Evolutionary conservation across 2,113 vertebrate genomes (phyloP), one percentile per base, ranked within the genome.

Genomic region (Sceloporus tristichus): DNA sequence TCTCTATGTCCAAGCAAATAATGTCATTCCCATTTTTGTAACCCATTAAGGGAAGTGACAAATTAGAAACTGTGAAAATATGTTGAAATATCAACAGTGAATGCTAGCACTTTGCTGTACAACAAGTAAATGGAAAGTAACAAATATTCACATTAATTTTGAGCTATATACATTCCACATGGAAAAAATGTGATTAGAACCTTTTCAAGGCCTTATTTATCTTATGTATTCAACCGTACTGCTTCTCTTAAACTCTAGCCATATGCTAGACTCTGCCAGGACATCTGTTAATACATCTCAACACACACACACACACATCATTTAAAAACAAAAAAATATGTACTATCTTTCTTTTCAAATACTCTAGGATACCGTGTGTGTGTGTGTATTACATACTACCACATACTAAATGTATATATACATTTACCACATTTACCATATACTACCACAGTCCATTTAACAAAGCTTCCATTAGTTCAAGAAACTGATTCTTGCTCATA

Each of bases 161-260:
- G 62, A 94, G 34, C 87, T 95, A 78, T 85, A 62, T 79, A 92
- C 86, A 87, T 88, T 82, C 92, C 90, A 94, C 91, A 89, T 91
- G 91, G 80, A 87, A 91, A 87, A 91, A 87, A 92, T 91, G 88
- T 93, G 88, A 94, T 92, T 94, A 88, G 23, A 13, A n/a, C 81
- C 86, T 93, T 94, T 91, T 91, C 94, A 91, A 94, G 87, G 81
- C 85, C 89, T 94, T 95, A 94, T 92, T 94, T 95, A 94, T 94
- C 91, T 91, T 91, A 79, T 90, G 38, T 92, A 85, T 53, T 94
- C 89, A 91, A 85, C 92, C 95, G 90, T 94, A 87, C 88, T 92
- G 90, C 90, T 82, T 89, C 79, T 87, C 85, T 93, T 92, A 93
- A 95, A 96, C 86, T 88, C 91, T 79, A 94, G 53, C 94, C 94